Conservation (phyloP, 2,888 invertebrate genomes). For the Agrotis exclamationis region DNA sequence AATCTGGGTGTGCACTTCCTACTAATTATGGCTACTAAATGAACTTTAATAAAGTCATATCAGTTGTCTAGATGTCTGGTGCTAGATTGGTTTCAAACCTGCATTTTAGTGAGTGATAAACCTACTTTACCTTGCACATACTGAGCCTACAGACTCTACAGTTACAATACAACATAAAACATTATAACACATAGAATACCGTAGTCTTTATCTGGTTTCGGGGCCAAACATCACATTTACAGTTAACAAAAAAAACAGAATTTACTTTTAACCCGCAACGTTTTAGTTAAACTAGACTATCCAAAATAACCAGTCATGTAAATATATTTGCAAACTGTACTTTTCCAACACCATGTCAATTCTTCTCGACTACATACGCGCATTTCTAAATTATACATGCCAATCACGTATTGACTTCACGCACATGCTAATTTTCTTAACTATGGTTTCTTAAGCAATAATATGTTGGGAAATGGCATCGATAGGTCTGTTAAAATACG, state of each 20-base stretch:
- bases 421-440: slow-evolving; percentile 53
- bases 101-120: not conserved
- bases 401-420: slow-evolving; percentile 57
- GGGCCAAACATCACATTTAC: not conserved
- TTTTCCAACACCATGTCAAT: slow-evolving; percentile 32
- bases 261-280: not conserved
- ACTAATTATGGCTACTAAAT: slow-evolving; percentile 47
- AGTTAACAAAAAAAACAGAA: not conserved
- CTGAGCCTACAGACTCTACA: not conserved
- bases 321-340: slow-evolving; percentile 37
- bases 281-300: not conserved
- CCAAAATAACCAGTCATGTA: slow-evolving; percentile 16
- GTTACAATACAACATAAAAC: no score
- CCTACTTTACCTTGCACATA: not conserved
- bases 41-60: slow-evolving; percentile 23
- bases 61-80: slow-evolving; percentile 4
- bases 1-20: slow-evolving; percentile 42
- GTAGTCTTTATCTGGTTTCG: not conserved
- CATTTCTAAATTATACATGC: slow-evolving; percentile 63
- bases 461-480: slow-evolving; percentile 34
- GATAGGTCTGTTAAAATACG: slow-evolving; percentile 25
- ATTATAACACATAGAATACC: not conserved
- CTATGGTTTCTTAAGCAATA: slow-evolving; percentile 44
- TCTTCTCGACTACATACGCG: slow-evolving; percentile 28
- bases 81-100: not conserved